Conservation (phyloP, 2,113 vertebrate genomes). For the Candoia aspera region DNA sequence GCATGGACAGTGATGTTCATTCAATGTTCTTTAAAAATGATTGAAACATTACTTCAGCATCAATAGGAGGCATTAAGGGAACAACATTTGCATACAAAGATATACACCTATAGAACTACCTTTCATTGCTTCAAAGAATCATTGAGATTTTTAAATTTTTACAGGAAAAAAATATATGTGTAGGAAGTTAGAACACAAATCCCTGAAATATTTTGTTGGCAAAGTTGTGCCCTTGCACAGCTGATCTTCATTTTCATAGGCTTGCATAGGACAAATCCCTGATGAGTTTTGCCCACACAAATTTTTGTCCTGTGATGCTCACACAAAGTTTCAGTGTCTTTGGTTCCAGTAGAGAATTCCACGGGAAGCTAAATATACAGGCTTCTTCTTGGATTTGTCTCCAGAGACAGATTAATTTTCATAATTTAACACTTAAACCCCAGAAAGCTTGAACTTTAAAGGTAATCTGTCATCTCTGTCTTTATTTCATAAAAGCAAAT, state of each 20-base stretch:
- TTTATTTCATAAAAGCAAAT: background rate
- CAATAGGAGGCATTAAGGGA: conserved; percentile 26
- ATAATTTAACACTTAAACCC: background rate
- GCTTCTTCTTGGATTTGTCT: conserved; percentile 17
- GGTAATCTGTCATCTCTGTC: background rate
- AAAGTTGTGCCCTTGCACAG: background rate
- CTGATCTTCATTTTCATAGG: background rate
- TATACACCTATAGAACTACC: conserved; percentile 1
- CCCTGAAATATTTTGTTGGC: background rate
- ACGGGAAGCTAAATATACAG: background rate
- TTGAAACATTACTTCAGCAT: conserved; percentile 1
- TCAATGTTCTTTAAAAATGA: conserved; percentile 47
- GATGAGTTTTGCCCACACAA: background rate
- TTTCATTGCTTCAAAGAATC: conserved; percentile 28
- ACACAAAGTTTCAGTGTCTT: conserved; percentile 5
- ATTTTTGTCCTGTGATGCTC: conserved; percentile 34
- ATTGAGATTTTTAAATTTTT: conserved; percentile 1
- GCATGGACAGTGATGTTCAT: conserved; percentile 43
- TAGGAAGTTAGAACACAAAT: background rate
- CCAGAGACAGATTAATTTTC: conserved; percentile 29
- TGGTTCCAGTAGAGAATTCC: conserved; percentile 18
- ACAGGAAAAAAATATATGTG: background rate
- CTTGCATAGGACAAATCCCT: background rate
- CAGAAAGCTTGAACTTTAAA: background rate
- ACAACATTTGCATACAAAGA: background rate